These are phyloP conservation scores for Myathropa florea DNA, from an alignment of 2,888 invertebrate genomes.

Conservation along the genomic window DNA sequence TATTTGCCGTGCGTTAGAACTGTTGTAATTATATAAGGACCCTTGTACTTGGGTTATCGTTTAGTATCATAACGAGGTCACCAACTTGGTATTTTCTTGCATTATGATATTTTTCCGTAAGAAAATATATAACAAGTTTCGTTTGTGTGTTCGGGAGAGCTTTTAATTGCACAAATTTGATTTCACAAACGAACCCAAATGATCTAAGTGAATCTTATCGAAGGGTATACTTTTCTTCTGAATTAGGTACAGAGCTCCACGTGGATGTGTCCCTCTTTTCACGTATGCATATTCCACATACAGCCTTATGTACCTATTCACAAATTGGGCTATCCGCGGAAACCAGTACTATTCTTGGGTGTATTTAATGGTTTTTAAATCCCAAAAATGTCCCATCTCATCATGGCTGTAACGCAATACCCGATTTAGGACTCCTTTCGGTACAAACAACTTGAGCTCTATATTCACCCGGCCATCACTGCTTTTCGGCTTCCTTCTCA, in stretches of 20 bases:
- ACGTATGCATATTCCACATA: constrained; percentile 36
- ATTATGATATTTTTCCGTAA: neutral
- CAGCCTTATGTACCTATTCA: constrained; percentile 10
- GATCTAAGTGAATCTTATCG: constrained; percentile 18
- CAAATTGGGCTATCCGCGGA: constrained; percentile 7
- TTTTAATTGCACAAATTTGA: neutral
- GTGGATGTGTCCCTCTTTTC: constrained; percentile 20
- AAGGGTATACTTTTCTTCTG: constrained; percentile 24
- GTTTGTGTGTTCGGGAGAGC: neutral
- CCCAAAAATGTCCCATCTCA: neutral
- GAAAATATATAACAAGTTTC: neutral
- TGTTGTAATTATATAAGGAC: constrained; percentile 1
- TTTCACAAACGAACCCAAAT: constrained; percentile 33
- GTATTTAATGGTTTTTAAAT: constrained; percentile 20
- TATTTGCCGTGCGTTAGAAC: constrained; percentile 1
- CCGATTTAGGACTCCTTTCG: constrained; percentile 23
- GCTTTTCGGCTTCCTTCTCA: neutral
- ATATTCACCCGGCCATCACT: constrained; percentile 1
- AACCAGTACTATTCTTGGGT: constrained; percentile 32
- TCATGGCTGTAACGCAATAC: constrained; percentile 1
- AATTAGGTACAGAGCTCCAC: constrained; percentile 23
- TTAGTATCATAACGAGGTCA: constrained; percentile 9
- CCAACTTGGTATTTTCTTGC: neutral
- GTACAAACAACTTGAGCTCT: constrained; percentile 6
- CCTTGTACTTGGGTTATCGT: constrained; percentile 13